Percentiles rank a stretch among this genome's conserved stretches.
phyloP scores from a whole-genome alignment of 2,888 invertebrate species.

The Leptarthrus brevirostris region DNA sequence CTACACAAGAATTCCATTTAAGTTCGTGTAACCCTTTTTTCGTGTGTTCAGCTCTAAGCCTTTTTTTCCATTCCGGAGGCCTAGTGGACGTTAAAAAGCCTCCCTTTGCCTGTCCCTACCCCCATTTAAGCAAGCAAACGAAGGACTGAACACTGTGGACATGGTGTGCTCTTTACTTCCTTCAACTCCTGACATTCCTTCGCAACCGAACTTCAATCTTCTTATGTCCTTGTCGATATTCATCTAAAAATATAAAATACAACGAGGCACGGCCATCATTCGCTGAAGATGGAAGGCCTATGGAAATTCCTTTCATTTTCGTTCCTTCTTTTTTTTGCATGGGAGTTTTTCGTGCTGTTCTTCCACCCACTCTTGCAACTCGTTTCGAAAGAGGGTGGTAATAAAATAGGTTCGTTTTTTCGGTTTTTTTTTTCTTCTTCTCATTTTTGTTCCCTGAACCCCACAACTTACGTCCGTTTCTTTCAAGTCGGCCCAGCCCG shows the following conservation, averaged over 20 bases:
- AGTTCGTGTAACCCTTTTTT: constrained; percentile 55
- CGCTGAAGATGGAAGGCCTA: constrained; percentile 42
- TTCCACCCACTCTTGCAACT: constrained; percentile 14
- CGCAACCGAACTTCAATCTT: constrained; percentile 46
- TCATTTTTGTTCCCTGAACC: background rate
- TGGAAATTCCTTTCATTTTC: constrained; percentile 46
- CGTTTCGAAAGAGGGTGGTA: constrained; percentile 5
- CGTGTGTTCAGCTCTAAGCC: constrained; percentile 9
- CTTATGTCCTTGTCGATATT: constrained; percentile 46
- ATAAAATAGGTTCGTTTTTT: constrained; percentile 25
- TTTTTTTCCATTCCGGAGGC: constrained; percentile 28
- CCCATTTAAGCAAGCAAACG: background rate
- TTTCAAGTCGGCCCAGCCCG: background rate
- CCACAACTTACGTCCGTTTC: background rate
- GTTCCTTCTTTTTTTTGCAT: constrained; percentile 5
- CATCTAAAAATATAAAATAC: constrained; percentile 46
- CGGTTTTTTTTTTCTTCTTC: constrained; percentile 18
- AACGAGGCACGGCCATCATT: constrained; percentile 41
- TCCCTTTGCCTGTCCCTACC: background rate
- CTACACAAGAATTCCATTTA: constrained; percentile 56
- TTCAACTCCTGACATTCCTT: constrained; percentile 42
- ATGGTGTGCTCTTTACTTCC: constrained; percentile 30
- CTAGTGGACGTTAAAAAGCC: constrained; percentile 23
- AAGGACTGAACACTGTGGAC: constrained; percentile 10
- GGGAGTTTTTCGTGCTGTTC: constrained; percentile 19